Percentiles rank a stretch among this genome's conserved stretches.
phyloP scores from a whole-genome alignment of 2,888 invertebrate genomes.

The Epinotia demarniana region DNA sequence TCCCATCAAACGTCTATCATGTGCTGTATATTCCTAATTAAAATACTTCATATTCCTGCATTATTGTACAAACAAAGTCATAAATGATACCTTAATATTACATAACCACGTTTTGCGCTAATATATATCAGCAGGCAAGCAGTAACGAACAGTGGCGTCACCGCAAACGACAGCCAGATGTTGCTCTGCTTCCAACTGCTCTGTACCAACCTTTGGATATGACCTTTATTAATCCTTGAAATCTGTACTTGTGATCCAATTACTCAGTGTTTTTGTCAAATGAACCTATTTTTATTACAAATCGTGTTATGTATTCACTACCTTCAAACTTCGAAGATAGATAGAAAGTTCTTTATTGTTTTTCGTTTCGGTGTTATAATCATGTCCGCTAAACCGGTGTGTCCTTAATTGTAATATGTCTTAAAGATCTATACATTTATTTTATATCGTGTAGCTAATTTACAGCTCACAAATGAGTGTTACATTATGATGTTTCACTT shows the following conservation, averaged over 20 bases:
- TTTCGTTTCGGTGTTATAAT: no score
- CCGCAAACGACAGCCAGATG: slow-evolving; percentile 46
- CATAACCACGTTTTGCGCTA: slow-evolving; percentile 16
- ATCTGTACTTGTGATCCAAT: not conserved
- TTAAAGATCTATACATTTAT: no score
- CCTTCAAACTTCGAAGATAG: no score
- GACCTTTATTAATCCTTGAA: not conserved
- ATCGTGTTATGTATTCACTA: no score
- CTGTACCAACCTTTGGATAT: not conserved
- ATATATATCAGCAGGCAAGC: slow-evolving; percentile 30
- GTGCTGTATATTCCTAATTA: no score
- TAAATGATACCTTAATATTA: not conserved
- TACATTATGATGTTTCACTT: no score
- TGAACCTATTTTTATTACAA: not conserved
- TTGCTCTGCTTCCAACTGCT: slow-evolving; percentile 15
- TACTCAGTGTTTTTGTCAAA: not conserved
- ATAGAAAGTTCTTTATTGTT: no score
- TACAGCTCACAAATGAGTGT: no score
- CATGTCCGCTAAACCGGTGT: no score
- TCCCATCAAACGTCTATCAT: not conserved
- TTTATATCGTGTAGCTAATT: no score
- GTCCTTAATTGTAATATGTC: no score
- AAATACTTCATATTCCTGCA: no score
- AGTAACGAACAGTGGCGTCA: slow-evolving; percentile 38
- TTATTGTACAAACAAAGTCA: not conserved